Conservation (phyloP, 2,888 invertebrate species). For the Tinea trinotella region DNA sequence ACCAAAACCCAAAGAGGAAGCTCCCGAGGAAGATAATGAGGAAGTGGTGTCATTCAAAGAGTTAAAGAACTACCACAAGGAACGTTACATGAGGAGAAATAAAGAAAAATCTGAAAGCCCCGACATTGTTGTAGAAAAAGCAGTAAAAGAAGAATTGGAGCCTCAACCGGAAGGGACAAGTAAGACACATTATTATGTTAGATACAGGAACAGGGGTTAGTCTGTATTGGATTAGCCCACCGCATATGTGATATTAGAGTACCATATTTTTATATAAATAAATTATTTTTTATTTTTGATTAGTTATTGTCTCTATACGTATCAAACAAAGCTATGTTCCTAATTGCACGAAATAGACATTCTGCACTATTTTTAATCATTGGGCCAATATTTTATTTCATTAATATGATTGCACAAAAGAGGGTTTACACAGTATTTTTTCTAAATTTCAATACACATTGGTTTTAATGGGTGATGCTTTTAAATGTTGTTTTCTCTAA, state of each 20-base stretch:
- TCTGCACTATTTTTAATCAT: not conserved
- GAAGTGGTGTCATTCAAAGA: conserved; percentile 66
- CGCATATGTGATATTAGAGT: not conserved
- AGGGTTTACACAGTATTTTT: too few species aligned
- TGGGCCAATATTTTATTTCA: not conserved
- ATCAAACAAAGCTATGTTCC: not conserved
- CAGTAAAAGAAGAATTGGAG: conserved; percentile 26
- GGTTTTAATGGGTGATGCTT: too few species aligned
- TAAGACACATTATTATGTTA: conserved; percentile 58
- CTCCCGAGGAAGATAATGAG: conserved; percentile 28
- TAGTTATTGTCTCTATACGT: not conserved
- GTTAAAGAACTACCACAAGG: conserved; percentile 69
- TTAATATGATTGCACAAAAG: not conserved
- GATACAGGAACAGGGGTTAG: conserved; percentile 32
- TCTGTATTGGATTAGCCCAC: not conserved
- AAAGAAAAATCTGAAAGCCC: conserved; percentile 74
- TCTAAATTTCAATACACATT: too few species aligned
- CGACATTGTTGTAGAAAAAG: conserved; percentile 35
- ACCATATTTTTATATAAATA: conserved; percentile 47
- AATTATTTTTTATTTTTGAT: conserved; percentile 52
- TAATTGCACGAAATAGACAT: not conserved
- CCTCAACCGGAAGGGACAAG: conserved; percentile 45
- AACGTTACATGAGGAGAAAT: conserved; percentile 77
- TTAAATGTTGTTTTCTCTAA: too few species aligned
- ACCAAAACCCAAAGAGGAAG: conserved; percentile 27